Conservation (phyloP, 2,113 vertebrate species). For the Eulemur rufifrons region DNA sequence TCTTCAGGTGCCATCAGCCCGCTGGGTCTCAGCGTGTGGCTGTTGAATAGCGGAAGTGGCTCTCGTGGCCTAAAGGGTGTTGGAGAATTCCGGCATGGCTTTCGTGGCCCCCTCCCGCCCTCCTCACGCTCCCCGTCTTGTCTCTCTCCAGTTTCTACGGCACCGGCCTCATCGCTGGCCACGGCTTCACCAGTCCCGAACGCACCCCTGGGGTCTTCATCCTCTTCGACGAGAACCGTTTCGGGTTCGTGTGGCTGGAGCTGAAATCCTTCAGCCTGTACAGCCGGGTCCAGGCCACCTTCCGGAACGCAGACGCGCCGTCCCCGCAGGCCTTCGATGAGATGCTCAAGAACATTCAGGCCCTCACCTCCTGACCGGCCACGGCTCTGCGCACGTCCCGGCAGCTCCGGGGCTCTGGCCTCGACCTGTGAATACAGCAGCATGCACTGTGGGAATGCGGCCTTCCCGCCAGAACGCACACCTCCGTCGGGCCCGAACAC, state of each 20-base stretch:
- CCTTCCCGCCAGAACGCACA: constrained; percentile 74
- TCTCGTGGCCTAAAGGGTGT: rapidly evolving
- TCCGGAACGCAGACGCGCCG: constrained; percentile 92
- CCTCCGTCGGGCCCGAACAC: constrained; percentile 18
- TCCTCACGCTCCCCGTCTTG: background rate
- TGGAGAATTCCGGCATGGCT: rapidly evolving
- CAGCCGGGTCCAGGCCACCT: constrained; percentile 94
- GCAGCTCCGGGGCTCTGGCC: background rate
- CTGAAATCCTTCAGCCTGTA: constrained; percentile 98
- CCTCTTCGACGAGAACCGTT: constrained; percentile 95
- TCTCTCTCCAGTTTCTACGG: constrained; percentile 91
- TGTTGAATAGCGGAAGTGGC: background rate
- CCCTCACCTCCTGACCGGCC: constrained; percentile 91
- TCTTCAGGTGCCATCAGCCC: rapidly evolving
- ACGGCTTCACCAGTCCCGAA: constrained; percentile 97
- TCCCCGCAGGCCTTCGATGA: constrained; percentile 94
- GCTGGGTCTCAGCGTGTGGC: background rate
- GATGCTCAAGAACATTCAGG: constrained; percentile 97
- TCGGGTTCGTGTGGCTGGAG: constrained; percentile 99
- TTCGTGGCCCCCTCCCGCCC: rapidly evolving
- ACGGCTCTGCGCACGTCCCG: background rate
- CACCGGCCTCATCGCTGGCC: constrained; percentile 95
- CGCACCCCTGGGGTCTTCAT: constrained; percentile 95
- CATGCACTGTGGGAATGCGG: constrained; percentile 81
- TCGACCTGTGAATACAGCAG: constrained; percentile 68